Base-by-base conservation (phyloP, 2,888 invertebrate species). In the Mylabris sibirica region DNA sequence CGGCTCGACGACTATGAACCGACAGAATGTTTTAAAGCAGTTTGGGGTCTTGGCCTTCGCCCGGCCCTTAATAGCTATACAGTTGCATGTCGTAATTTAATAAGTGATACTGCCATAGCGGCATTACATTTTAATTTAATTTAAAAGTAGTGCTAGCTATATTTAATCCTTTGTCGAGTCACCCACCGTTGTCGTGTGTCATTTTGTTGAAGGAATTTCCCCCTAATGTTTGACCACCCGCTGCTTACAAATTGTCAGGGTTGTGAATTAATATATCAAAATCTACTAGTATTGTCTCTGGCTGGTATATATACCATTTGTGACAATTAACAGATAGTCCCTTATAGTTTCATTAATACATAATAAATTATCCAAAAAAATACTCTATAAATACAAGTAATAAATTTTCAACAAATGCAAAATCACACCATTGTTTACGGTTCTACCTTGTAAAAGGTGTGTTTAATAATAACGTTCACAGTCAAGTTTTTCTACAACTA, bases 41-140 rank as follows among this genome's bases (percentile, higher is more conserved):
- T 68, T 71, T 66, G 68, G 65, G 68, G 68, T 53, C 67, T 65
- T 67, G 70, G 70, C 65, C 70, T 70, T 66, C 64, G 66, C 67
- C 65, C 67, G 74, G 74, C 77, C 77, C 79, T 78, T 79, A 79
- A 80, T 80, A 77, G 80, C 77, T 76, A 73, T 79, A 78, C 76
- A 79, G 77, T 79, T 80, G 79, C 80, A 79, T 78, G 79, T 80
- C 76, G 76, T 82, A 83, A 83, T 82, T 83, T 82, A 83, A 83
- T 83, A 82, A 83, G 77, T 76, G 80, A 78, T 78, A 77, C 79
- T 76, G 75, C 77, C 77, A 79, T 80, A 78, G 76, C 75, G 79
- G 75, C 80, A 80, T 82, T 79, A 81, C 78, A 78, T 82, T 81
- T 80, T 83, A 84, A 83, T 84, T 83, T 82, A 83, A 84, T 84